phyloP scores from a whole-genome alignment of 1,140 invertebrate species.

The Neodiprion pinetum region DNA sequence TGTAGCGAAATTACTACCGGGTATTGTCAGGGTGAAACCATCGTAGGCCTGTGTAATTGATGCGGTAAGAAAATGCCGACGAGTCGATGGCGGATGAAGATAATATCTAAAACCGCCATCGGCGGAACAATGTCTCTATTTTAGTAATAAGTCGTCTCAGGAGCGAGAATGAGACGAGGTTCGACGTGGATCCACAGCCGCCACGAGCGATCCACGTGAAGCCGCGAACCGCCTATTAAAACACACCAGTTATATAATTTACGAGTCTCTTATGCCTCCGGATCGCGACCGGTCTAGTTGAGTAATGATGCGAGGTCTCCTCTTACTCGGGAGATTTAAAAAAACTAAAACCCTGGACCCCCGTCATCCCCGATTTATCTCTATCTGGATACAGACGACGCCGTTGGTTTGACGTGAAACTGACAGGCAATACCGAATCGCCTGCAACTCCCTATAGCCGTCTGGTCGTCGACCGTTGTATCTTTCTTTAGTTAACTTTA shows the following conservation, averaged over 20 bases:
- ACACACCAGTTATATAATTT: constrained; percentile 32
- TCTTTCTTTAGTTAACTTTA: neutral
- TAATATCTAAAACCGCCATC: neutral
- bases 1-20: neutral
- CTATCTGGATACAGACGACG: too few relatives aligned
- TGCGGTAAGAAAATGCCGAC: neutral
- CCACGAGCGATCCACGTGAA: constrained; percentile 28
- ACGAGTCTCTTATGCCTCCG: neutral
- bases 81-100: neutral
- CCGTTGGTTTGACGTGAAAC: neutral
- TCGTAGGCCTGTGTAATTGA: neutral
- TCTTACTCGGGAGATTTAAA: too few relatives aligned
- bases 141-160: constrained; percentile 21
- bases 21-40: neutral
- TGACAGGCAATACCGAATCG: neutral
- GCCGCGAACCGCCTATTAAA: constrained; percentile 33
- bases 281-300: too few relatives aligned
- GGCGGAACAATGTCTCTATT: constrained; percentile 35
- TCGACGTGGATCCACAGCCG: constrained; percentile 13
- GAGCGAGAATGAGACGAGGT: neutral
- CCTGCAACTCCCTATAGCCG: neutral
- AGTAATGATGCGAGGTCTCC: too few relatives aligned
- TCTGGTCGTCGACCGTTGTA: neutral
- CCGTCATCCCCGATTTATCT: too few relatives aligned
- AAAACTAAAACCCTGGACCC: too few relatives aligned